Conservation (phyloP, 2,113 vertebrate species). For the Cynocephalus volans region DNA sequence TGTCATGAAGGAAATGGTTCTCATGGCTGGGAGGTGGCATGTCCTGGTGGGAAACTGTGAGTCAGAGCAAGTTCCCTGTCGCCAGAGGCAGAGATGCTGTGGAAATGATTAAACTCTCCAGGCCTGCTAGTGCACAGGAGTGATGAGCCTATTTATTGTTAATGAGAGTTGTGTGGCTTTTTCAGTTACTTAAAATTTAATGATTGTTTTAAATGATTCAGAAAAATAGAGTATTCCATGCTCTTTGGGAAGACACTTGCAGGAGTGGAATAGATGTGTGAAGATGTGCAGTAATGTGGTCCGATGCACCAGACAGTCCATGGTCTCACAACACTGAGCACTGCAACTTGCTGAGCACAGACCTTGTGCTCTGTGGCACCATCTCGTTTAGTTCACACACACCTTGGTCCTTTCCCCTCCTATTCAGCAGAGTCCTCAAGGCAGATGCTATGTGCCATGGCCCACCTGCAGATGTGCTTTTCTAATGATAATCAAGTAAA, state of each 20-base stretch:
- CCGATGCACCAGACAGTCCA: too few relatives aligned
- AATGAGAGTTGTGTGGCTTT: neutral
- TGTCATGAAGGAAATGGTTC: neutral
- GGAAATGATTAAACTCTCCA: neutral
- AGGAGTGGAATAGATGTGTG: too few relatives aligned
- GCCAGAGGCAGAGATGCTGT: neutral
- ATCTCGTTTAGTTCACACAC: rapidly evolving
- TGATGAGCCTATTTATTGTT: neutral
- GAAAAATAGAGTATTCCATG: neutral
- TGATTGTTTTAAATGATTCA: neutral
- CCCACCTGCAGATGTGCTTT: neutral
- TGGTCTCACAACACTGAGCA: neutral
- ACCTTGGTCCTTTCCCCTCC: rapidly evolving
- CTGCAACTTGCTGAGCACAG: rapidly evolving
- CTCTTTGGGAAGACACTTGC: neutral
- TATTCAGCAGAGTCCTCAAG: rapidly evolving
- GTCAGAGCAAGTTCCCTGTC: rapidly evolving
- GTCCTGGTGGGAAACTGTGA: neutral
- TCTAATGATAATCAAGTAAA: too few relatives aligned
- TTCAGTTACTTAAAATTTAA: neutral
- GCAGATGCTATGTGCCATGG: rapidly evolving
- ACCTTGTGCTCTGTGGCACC: neutral
- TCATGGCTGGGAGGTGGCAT: neutral
- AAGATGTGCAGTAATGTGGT: too few relatives aligned
- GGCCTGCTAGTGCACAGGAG: neutral